These are phyloP conservation scores for Sturnira hondurensis DNA, from an alignment of 2,113 vertebrate species.

Conservation along the genomic window DNA sequence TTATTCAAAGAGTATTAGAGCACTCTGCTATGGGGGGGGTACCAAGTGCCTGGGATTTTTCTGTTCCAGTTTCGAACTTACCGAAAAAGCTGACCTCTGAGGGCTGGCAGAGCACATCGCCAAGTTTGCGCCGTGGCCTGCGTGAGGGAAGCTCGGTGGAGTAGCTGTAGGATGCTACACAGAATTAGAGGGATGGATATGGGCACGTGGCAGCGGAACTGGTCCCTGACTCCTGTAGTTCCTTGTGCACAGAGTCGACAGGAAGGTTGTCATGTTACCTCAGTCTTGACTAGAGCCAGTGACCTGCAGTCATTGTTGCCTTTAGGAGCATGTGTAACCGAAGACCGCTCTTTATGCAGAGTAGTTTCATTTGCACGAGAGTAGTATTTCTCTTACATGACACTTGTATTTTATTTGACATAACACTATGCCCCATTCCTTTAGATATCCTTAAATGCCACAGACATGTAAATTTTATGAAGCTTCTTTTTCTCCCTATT, in stretches of 20 bases:
- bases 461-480: neutral
- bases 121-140: neutral
- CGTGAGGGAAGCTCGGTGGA: neutral
- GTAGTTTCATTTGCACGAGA: constrained; percentile 12
- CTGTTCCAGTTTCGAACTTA: neutral
- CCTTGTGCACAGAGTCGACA: neutral
- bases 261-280: neutral
- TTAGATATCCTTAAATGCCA: constrained; percentile 22
- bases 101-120: neutral
- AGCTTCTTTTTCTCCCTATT: neutral
- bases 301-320: neutral
- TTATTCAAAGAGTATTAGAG: neutral
- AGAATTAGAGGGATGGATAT: neutral
- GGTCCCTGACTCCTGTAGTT: neutral
- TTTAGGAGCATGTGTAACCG: neutral
- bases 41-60: neutral
- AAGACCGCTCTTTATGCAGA: neutral
- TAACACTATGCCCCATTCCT: neutral
- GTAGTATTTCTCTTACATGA: neutral
- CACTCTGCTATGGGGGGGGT: neutral
- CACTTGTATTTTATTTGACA: neutral
- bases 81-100: neutral
- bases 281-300: neutral
- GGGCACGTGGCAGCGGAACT: neutral
- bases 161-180: neutral